Conservation (phyloP, 2,888 invertebrate genomes). For the Cerceris ruficornis region DNA sequence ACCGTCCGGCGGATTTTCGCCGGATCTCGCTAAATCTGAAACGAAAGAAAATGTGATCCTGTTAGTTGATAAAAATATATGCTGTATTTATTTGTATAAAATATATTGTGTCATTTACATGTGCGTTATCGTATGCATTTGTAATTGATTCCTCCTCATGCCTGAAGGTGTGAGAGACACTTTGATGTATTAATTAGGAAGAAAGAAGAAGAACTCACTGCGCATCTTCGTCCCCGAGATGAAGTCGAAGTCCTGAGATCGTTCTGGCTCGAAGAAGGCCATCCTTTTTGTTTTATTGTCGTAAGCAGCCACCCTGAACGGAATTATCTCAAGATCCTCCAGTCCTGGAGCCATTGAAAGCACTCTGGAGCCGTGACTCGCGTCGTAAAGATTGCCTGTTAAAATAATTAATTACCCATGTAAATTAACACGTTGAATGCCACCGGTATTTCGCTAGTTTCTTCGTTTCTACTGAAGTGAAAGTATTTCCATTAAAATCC, state of each 20-base stretch:
- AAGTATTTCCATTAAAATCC: no score
- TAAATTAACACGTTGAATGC: background rate
- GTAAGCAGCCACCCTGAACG: conserved; percentile 98
- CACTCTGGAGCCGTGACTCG: conserved; percentile 94
- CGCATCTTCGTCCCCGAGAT: conserved; percentile 98
- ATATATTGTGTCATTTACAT: no score
- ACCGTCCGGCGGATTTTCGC: conserved; percentile 94
- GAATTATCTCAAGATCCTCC: conserved; percentile 94
- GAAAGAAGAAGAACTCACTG: conserved; percentile 80
- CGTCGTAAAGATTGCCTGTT: conserved; percentile 91
- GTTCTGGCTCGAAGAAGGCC: conserved; percentile 95
- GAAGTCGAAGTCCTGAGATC: conserved; percentile 96
- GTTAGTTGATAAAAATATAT: background rate
- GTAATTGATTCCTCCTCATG: no score
- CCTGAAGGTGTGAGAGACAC: no score
- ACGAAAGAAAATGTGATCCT: conserved; percentile 23
- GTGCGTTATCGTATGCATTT: no score
- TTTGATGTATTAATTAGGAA: background rate
- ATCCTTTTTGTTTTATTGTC: conserved; percentile 91
- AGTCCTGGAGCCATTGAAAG: conserved; percentile 96
- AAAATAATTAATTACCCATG: background rate
- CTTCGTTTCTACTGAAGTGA: no score
- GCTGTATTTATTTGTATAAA: no score
- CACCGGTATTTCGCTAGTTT: no score
- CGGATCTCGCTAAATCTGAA: conserved; percentile 88